Evolutionary conservation across 2,113 vertebrate species (phyloP).

Genomic region (Pionites leucogaster): DNA sequence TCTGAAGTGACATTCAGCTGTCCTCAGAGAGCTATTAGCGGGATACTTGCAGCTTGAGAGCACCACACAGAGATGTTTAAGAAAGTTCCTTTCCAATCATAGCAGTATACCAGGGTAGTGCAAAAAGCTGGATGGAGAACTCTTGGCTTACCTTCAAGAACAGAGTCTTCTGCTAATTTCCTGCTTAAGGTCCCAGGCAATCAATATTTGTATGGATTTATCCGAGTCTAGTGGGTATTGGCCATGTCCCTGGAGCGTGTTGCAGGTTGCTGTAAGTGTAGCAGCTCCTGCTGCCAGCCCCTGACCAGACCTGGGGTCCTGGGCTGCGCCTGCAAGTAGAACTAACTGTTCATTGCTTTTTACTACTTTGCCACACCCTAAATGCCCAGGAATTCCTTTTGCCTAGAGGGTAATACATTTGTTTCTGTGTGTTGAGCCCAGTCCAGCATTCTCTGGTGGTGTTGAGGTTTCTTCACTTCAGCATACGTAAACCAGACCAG

Average conservation of each 20-base stretch:
- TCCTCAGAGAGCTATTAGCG: not conserved
- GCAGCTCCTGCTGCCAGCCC: not conserved
- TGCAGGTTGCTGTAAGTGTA: not conserved
- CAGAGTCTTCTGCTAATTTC: not conserved
- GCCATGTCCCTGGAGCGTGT: rapidly evolving
- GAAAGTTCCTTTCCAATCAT: not conserved
- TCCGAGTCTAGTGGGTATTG: not conserved
- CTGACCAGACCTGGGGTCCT: not conserved
- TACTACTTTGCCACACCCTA: not conserved
- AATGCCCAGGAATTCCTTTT: not conserved
- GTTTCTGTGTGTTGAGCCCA: not conserved
- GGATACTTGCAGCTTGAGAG: not conserved
- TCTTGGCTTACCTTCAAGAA: not conserved
- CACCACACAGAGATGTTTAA: not conserved
- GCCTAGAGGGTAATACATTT: not conserved
- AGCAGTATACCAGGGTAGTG: rapidly evolving
- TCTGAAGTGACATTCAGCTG: not conserved
- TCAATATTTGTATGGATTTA: not conserved
- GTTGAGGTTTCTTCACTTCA: not conserved
- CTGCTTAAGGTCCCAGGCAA: not conserved
- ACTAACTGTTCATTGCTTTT: not conserved
- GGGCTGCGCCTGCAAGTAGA: not conserved
- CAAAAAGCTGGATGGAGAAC: not conserved
- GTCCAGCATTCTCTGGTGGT: not conserved
- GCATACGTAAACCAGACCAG: not conserved